A percentile compares a stretch with the other conserved stretches of the same genome.
These are phyloP conservation scores for Craseonycteris thonglongyai DNA, from an alignment of 2,113 vertebrate genomes.

Conservation along the genomic window DNA sequence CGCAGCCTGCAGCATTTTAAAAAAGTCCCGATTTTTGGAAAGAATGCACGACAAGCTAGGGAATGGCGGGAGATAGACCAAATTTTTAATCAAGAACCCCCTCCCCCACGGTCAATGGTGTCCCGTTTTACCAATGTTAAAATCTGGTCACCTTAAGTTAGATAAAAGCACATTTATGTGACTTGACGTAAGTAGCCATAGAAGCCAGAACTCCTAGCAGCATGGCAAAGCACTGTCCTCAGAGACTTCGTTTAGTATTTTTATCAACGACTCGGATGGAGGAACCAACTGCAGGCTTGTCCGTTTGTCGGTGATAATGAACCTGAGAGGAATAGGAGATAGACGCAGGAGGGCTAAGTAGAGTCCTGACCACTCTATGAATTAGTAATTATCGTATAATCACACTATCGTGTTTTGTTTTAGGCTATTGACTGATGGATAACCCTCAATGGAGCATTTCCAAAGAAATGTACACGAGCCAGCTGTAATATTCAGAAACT, in stretches of 20 bases:
- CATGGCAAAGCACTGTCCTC: not conserved
- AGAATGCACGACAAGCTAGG: too few relatives aligned
- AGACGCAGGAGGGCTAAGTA: too few relatives aligned
- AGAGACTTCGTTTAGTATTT: slow-evolving; percentile 23
- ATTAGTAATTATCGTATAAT: slow-evolving; percentile 34
- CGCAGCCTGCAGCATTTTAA: too few relatives aligned
- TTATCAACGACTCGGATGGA: slow-evolving; percentile 11
- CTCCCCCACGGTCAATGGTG: too few relatives aligned
- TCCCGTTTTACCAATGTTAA: too few relatives aligned
- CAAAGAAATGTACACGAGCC: not conserved
- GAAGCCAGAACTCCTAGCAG: slow-evolving; percentile 14
- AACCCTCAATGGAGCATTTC: not conserved
- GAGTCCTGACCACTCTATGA: not conserved
- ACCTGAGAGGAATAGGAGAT: not conserved
- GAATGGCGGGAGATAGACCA: too few relatives aligned
- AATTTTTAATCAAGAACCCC: too few relatives aligned
- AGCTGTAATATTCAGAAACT: not conserved
- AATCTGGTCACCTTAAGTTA: too few relatives aligned
- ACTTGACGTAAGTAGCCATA: slow-evolving; percentile 30
- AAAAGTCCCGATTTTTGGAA: too few relatives aligned
- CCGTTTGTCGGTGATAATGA: too few relatives aligned
- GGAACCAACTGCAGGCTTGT: not conserved
- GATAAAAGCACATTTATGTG: too few relatives aligned
- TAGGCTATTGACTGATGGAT: not conserved
- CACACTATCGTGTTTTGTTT: not conserved